phyloP scores from a whole-genome alignment of 2,113 vertebrate genomes.

The Periophthalmus modestus region DNA sequence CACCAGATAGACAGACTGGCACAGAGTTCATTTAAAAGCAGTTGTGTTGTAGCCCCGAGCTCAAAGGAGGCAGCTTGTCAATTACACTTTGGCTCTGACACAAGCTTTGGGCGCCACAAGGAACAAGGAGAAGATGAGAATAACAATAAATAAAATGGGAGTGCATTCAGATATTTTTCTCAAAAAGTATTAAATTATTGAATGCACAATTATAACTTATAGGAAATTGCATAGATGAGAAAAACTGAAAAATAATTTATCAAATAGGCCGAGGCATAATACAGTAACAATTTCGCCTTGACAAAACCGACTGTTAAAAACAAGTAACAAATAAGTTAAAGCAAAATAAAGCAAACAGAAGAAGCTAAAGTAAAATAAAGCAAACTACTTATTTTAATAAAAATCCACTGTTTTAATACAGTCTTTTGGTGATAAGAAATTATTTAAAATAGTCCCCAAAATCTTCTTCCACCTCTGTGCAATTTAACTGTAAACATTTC shows the following conservation, averaged over 20 bases:
- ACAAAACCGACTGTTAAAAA: background rate
- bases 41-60: constrained; percentile 60
- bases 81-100: constrained; percentile 64
- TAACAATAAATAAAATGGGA: constrained; percentile 29
- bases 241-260: background rate
- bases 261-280: background rate
- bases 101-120: constrained; percentile 55
- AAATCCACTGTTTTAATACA: background rate
- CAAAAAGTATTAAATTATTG: background rate
- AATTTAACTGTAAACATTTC: background rate
- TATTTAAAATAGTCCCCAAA: background rate
- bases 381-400: background rate
- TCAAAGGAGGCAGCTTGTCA: constrained; percentile 67
- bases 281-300: background rate
- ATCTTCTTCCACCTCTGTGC: background rate
- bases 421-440: background rate
- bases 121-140: constrained; percentile 45
- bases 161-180: constrained; percentile 7
- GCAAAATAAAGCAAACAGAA: background rate
- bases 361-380: background rate
- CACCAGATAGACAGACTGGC: constrained; percentile 57
- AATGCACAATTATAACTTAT: background rate
- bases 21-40: constrained; percentile 63
- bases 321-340: too few relatives aligned
- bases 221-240: background rate